A percentile compares a stretch with the other conserved stretches of the same genome.
These are phyloP conservation scores for Leguminivora glycinivorella DNA, from an alignment of 1,140 invertebrate genomes.

Conservation along the genomic window DNA sequence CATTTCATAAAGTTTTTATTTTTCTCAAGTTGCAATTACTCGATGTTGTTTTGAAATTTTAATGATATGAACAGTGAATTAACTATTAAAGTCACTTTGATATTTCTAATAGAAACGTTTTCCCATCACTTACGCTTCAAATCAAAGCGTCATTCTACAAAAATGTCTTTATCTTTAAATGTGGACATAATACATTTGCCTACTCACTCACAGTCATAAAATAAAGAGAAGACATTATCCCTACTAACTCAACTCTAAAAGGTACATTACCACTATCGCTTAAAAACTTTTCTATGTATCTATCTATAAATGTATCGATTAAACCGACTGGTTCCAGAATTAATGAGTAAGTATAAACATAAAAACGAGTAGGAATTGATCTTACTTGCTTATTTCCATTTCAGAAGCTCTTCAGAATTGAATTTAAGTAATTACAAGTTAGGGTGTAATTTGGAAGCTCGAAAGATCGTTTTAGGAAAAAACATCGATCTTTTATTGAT, in stretches of 20 bases:
- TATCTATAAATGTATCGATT: slow-evolving; percentile 52
- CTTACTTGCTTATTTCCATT: not conserved
- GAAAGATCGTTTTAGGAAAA: not conserved
- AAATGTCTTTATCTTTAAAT: slow-evolving; percentile 1
- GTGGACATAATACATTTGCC: not conserved
- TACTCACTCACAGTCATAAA: not conserved
- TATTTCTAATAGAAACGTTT: too few relatives aligned
- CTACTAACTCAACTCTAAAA: slow-evolving; percentile 22
- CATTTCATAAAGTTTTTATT: too few relatives aligned
- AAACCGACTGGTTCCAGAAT: slow-evolving; percentile 59
- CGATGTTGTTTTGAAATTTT: too few relatives aligned
- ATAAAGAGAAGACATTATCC: slow-evolving; percentile 18
- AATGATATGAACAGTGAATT: too few relatives aligned
- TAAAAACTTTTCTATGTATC: slow-evolving; percentile 33
- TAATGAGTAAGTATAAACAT: slow-evolving; percentile 70
- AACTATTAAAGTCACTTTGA: too few relatives aligned
- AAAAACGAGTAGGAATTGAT: slow-evolving; percentile 48
- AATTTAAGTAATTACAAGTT: not conserved
- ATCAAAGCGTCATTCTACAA: not conserved
- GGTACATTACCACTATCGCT: slow-evolving; percentile 9
- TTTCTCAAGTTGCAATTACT: too few relatives aligned
- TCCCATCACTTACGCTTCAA: not conserved
- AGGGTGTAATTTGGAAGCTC: not conserved
- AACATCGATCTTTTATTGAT: slow-evolving; percentile 51
- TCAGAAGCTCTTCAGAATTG: not conserved